Percentiles rank a stretch among this genome's conserved stretches.
Conservation (phyloP, 92 coral and sea anemone genomes). For the Paragorgia papillata region DNA sequence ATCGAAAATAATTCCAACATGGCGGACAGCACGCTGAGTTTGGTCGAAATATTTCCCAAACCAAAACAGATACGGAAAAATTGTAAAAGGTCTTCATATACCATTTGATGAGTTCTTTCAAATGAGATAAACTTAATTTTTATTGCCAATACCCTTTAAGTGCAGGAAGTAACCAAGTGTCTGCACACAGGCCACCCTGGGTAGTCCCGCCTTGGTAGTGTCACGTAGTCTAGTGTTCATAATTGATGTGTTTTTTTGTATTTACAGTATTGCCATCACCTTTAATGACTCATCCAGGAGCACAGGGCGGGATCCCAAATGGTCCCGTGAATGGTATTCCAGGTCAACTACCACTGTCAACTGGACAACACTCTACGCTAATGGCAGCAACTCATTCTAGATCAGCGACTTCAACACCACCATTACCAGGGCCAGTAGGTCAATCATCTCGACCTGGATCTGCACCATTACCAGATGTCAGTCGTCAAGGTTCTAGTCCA, state of each 20-base stretch:
- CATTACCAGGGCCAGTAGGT: constrained; percentile 41
- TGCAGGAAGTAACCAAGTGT: no score
- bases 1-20: no score
- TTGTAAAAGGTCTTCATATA: no score
- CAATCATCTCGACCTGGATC: constrained; percentile 70
- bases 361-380: constrained; percentile 22
- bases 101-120: no score
- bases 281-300: neutral
- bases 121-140: no score
- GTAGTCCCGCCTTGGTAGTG: no score
- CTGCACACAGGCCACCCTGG: no score
- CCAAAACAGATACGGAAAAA: no score
- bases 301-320: constrained; percentile 22
- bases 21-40: no score
- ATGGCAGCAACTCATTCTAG: constrained; percentile 19
- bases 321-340: constrained; percentile 39
- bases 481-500: neutral
- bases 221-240: no score
- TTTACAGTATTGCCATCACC: neutral
- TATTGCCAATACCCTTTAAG: no score
- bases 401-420: constrained; percentile 57
- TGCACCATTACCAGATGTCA: constrained; percentile 48
- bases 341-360: constrained; percentile 14
- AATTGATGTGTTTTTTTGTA: neutral
- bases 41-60: no score